Evolutionary conservation across 2,113 vertebrate species (phyloP), one percentile per base, ranked within the genome.

Genomic region (Canis aureus): DNA sequence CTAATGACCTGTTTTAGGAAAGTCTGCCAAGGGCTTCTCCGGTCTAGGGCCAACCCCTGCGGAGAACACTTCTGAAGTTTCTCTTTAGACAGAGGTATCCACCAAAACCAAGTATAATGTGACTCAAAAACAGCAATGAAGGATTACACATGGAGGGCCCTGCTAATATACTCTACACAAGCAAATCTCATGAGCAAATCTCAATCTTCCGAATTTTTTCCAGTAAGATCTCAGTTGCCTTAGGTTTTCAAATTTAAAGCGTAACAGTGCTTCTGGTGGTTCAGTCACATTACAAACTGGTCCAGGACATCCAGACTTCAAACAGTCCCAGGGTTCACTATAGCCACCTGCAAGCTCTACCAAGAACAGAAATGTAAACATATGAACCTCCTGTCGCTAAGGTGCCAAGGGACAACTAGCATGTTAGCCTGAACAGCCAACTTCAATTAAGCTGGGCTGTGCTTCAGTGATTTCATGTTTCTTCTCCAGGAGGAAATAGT

Each of bases 91-190:
- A 94, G 78, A 88, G 11, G 59, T 27, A 82, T 2, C 55, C 60
- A 80, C 23, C 23, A 53, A 76, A 95, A 64, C 19, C 88, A 51
- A 92, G 53, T 17, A 32, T 16, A 89, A 17, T 9, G 66, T 9
- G 59, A 85, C 38, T 91, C 57, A 78, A 29, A 94, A 85, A 74
- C 78, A 85, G 91, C 22, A 57, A 19, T 59, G 66, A 95, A 89
- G 22, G 38, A 51, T 53, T 57, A 87, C 8, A 13, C 19, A 23
- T 4, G 64, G 43, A 62, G 49, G 38, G 13, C 8, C 49, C 59
- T 74, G 53, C 5, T 59, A n/a, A 20, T 55, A 25, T 60, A 66
- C 51, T 79, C 35, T 27, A 69, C 6, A 6, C 4, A 64, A 92
- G 64, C 59, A 93, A 79, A 80, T 62, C 32, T 64, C 22, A 8